Conservation (phyloP, 2,797 vertebrate species). For the Labeo calbasu region DNA sequence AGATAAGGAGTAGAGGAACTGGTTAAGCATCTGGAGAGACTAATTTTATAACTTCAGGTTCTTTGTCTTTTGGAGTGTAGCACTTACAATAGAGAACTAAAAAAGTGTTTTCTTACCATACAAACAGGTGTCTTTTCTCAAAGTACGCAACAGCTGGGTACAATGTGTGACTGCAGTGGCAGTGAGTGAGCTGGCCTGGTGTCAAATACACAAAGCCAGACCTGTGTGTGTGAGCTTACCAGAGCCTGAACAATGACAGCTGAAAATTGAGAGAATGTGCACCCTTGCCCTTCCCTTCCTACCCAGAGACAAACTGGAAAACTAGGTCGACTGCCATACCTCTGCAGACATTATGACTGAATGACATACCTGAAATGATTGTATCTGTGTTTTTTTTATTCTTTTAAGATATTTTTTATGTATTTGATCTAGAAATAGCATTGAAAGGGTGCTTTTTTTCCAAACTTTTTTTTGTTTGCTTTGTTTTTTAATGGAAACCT, state of each 20-base stretch:
- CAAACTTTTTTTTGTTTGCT: no score
- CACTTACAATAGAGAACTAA: not conserved
- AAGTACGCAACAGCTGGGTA: constrained; percentile 22
- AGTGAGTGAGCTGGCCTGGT: not conserved
- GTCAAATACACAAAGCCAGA: not conserved
- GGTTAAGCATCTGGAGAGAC: not conserved
- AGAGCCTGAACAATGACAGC: constrained; percentile 39
- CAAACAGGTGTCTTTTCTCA: constrained; percentile 33
- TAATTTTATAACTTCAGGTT: not conserved
- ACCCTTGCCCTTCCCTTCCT: constrained; percentile 6
- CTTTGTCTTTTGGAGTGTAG: not conserved
- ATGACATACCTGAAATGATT: not conserved
- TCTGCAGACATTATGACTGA: not conserved
- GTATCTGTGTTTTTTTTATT: not conserved
- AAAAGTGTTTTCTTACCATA: not conserved
- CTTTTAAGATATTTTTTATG: not conserved
- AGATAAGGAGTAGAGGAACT: not conserved
- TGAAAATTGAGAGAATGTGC: constrained; percentile 44
- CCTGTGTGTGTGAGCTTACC: not conserved
- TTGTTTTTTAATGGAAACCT: no score
- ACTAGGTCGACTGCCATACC: not conserved
- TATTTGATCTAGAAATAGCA: not conserved
- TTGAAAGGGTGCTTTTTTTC: no score
- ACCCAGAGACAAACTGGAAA: not conserved
- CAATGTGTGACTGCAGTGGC: not conserved